phyloP scores from a whole-genome alignment of 1,140 invertebrate species.

The Drosophila lacertosa region DNA sequence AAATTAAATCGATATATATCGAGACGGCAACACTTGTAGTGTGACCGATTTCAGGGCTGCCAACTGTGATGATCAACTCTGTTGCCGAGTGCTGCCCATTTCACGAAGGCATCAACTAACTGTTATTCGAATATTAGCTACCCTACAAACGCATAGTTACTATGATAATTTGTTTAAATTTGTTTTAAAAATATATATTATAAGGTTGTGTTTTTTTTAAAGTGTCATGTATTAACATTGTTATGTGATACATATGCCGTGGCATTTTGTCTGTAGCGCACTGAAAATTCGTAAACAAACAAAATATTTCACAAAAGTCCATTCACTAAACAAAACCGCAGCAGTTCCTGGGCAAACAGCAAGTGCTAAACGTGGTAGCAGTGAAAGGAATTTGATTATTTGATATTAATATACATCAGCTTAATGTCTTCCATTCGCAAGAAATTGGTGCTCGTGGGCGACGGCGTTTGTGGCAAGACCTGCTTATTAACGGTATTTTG shows the following conservation, averaged over 20 bases:
- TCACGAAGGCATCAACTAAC: slow-evolving; percentile 8
- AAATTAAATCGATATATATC: slow-evolving; percentile 18
- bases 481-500: slow-evolving; percentile 98
- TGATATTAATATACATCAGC: neutral
- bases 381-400: neutral
- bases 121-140: slow-evolving; percentile 31
- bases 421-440: slow-evolving; percentile 97
- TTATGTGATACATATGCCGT: slow-evolving; percentile 4
- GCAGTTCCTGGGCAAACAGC: neutral
- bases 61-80: slow-evolving; percentile 1
- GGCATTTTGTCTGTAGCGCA: slow-evolving; percentile 26
- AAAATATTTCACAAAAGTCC: slow-evolving; percentile 19
- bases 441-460: slow-evolving; percentile 99
- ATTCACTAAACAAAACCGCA: slow-evolving; percentile 19
- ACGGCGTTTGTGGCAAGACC: slow-evolving; percentile 99
- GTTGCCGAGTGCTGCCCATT: slow-evolving; percentile 28
- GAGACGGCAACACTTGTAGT: neutral
- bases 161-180: neutral
- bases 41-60: slow-evolving; percentile 17
- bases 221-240: neutral
- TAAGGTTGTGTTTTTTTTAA: neutral
- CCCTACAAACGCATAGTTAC: slow-evolving; percentile 1
- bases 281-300: slow-evolving; percentile 45
- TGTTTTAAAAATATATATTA: neutral
- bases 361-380: neutral